These are phyloP conservation scores for Apis mellifera DNA, from an alignment of 1,140 invertebrate genomes.

Conservation along the genomic window Amel_HAv3.1 CM009931.2:12380501-12381000, in stretches of 20 bases:
- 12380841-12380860: slow-evolving; percentile 65
- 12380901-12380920: not conserved
- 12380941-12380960: slow-evolving; percentile 53
- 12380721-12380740: slow-evolving; percentile 68
- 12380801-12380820: slow-evolving; percentile 67
- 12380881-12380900: slow-evolving; percentile 14
- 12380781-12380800: not conserved
- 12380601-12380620: slow-evolving; percentile 69
- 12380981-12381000: slow-evolving; percentile 18
- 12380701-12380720: slow-evolving; percentile 53
- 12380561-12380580: slow-evolving; percentile 69
- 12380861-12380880: slow-evolving; percentile 39
- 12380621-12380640: slow-evolving; percentile 71
- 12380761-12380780: slow-evolving; percentile 73
- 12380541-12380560: slow-evolving; percentile 65
- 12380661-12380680: slow-evolving; percentile 69
- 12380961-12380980: slow-evolving; percentile 48
- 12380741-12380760: slow-evolving; percentile 70
- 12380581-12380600: slow-evolving; percentile 70
- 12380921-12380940: slow-evolving; percentile 49
- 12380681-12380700: slow-evolving; percentile 64
- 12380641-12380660: slow-evolving; percentile 59
- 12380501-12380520: slow-evolving; percentile 61
- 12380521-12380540: slow-evolving; percentile 69
- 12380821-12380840: slow-evolving; percentile 40